Evolutionary conservation across 2,113 vertebrate species (phyloP), one percentile per base, ranked within the genome.

Genomic region (Nycticorax nycticorax): DNA sequence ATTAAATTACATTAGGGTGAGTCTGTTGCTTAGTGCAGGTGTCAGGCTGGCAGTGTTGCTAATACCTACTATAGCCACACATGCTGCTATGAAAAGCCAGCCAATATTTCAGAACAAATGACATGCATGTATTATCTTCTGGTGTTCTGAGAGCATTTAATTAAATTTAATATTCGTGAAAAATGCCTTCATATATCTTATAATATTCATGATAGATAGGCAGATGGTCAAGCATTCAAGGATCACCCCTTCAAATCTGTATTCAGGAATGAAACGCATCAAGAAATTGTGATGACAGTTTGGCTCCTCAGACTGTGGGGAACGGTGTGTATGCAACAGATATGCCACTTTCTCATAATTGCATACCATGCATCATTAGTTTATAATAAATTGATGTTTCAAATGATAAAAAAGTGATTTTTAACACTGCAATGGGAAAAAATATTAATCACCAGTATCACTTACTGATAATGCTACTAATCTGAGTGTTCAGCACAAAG

Each of bases 1-100:
- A 93, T 93, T 93, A 96, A 93, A 95, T 95, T 89, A 57, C 85
- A 89, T 60, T 66, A 52, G 26, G n/a, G 41, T 48, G 52, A 94
- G 14, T 62, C 28, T 93, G 66, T 91, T 80, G 79, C 53, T 73
- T 67, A 37, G 39, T 83, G 92, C 92, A 97, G 96, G 93, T 96
- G 96, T 92, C 66, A 80, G 64, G 69, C 85, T 91, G 74, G 43
- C 68, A 53, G 35, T 47, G 37, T 71, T 87, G 75, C 56, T 73
- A 66, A 89, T 55, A 83, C 53, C 76, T 85, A 72, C 81, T 32
- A 37, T 18, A 90, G 60, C 16, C 64, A 64, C 85, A 85, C 47
- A 91, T 84, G 83, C 71, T 64, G 20, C 71, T 89, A 6, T 30
- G 73, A 86, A 95, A 86, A 95, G 27, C 21, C 27, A 87, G 85